A percentile compares a stretch with the other conserved stretches of the same genome.
Evolutionary conservation across 2,113 vertebrate species (phyloP).

Genomic region (Axis porcinus): DNA sequence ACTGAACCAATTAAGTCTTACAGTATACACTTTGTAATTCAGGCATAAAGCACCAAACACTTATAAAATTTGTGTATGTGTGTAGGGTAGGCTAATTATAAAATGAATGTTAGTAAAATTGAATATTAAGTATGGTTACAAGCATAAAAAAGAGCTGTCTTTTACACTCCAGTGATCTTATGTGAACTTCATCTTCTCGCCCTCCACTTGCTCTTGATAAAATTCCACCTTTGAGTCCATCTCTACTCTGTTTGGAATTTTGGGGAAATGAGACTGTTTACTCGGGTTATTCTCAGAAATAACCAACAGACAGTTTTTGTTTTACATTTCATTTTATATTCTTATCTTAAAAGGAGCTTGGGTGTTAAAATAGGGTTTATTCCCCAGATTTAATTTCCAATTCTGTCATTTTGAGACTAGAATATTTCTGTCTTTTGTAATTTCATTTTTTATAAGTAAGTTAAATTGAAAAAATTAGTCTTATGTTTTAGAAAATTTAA

Average conservation of each 20-base stretch:
- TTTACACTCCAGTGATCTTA: neutral
- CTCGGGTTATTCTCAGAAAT: neutral
- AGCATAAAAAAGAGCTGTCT: neutral
- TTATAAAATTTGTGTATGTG: neutral
- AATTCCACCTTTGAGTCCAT: neutral
- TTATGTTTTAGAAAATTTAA: conserved; percentile 6
- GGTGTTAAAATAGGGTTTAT: neutral
- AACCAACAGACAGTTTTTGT: neutral
- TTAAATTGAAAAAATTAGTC: neutral
- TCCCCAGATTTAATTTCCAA: neutral
- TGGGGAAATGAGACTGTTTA: neutral
- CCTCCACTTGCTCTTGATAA: neutral
- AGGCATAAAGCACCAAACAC: neutral
- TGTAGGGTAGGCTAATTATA: neutral
- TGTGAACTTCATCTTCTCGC: neutral
- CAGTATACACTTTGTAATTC: neutral
- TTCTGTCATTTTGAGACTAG: neutral
- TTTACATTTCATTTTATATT: neutral
- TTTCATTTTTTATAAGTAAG: neutral
- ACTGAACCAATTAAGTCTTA: neutral
- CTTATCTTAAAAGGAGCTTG: neutral
- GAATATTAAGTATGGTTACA: neutral
- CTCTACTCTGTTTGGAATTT: neutral
- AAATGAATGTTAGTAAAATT: neutral
- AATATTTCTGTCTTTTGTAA: neutral